phyloP scores from a whole-genome alignment of 2,888 invertebrate species.

The Cataglyphis rosenhaueri region DNA sequence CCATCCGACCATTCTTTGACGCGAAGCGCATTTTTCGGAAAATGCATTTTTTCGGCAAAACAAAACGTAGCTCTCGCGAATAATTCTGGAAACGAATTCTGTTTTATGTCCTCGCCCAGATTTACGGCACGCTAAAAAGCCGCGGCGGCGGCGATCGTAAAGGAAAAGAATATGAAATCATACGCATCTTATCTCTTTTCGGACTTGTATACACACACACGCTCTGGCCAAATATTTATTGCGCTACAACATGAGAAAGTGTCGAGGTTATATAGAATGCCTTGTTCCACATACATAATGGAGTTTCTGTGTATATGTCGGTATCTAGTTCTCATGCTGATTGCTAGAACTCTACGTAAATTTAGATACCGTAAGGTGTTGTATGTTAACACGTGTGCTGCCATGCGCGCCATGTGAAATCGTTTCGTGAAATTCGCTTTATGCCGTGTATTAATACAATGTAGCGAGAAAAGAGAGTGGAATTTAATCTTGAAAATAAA shows the following conservation, averaged over 20 bases:
- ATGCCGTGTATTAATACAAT: neutral
- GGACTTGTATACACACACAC: constrained; percentile 38
- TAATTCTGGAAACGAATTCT: constrained; percentile 38
- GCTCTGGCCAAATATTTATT: constrained; percentile 44
- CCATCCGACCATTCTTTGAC: neutral
- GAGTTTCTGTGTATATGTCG: constrained; percentile 26
- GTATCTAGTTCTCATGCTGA: constrained; percentile 40
- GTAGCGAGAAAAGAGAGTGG: neutral
- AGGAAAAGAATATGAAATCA: constrained; percentile 53
- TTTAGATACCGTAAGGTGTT: constrained; percentile 35
- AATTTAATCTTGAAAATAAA: neutral
- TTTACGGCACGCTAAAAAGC: constrained; percentile 54
- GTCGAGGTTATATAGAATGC: constrained; percentile 25
- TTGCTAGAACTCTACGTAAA: constrained; percentile 43
- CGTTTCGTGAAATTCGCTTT: constrained; percentile 30
- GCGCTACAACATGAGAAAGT: constrained; percentile 35
- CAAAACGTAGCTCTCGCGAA: constrained; percentile 1
- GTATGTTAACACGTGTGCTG: constrained; percentile 23
- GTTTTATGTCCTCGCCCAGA: constrained; percentile 36
- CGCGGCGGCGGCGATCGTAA: constrained; percentile 8
- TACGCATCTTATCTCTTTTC: constrained; percentile 44
- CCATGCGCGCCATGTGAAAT: constrained; percentile 31
- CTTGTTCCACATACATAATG: constrained; percentile 38
- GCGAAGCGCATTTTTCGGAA: neutral
- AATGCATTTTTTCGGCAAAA: constrained; percentile 16